Evolutionary conservation across 1,140 invertebrate species (phyloP), one percentile per base, ranked within the genome.

Genomic region (Tetramorium simillimum): DNA sequence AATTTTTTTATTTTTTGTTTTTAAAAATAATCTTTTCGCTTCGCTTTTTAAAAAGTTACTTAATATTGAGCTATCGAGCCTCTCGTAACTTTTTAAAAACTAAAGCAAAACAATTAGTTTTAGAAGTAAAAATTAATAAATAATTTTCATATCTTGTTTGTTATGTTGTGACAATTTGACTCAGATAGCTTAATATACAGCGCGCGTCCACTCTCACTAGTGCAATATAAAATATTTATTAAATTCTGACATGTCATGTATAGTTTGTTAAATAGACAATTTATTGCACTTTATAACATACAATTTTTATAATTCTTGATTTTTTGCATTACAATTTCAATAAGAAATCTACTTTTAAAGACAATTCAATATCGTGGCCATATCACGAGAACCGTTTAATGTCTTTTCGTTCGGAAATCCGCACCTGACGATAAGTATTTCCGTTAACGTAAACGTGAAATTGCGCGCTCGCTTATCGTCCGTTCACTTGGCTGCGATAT

Each of bases 361-460:
- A 40, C 37, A 43, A 76, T 43, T 43, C 16, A 43, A n/a, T n/a
- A 53, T 51, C 16, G 49, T 12, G 46, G 46, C 9, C 16, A 6
- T 37, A 78, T 78, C 24, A 12, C 24, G 24, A 2, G 9, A 1
- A 24, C 9, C 9, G 18, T 40, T 2, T 53, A 69, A 69, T 14
- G 37, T 40, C 33, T 81, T 69, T 53, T 53, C 18, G n/a, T 18
- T 81, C 10, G n/a, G 37, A 43, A 70, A 72, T 72, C n/a, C 24
- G n/a, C 21, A 65, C 4, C 43, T 65, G 33, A 70, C 49, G 33
- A 37, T 14, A 28, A 0, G 16, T 56, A 16, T 51, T 67, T 18
- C 60, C n/a, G 67, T 82, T 70, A 53, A 70, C 65, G 21, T n/a
- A 72, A 81, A 49, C 6, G 65, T 70, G 51, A 82, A 43, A 58